Evolutionary conservation across 1,140 invertebrate genomes (phyloP).

Genomic region (Drosophila malerkotliana): DNA sequence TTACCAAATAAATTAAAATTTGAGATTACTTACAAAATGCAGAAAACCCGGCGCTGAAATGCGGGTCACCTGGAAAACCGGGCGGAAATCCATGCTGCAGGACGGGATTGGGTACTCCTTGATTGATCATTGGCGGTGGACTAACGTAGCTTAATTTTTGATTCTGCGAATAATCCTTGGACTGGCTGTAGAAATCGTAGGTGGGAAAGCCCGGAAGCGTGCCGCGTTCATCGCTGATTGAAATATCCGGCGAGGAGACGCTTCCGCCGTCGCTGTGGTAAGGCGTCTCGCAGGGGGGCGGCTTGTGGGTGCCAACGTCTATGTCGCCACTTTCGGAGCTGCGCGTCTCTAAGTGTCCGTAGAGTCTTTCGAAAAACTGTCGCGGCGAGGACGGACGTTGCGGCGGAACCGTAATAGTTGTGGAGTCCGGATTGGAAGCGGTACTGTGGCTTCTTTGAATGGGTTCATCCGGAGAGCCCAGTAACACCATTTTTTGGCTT

Average conservation of each 20-base stretch:
- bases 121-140: constrained; percentile 8
- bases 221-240: constrained; percentile 73
- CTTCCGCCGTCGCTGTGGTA: constrained; percentile 79
- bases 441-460: constrained; percentile 9
- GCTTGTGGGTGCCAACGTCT: constrained; percentile 57
- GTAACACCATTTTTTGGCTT: constrained; percentile 17
- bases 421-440: constrained; percentile 10
- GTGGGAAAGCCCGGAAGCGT: constrained; percentile 44
- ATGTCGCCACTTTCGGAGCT: constrained; percentile 66
- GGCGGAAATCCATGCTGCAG: constrained; percentile 52
- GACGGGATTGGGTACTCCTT: constrained; percentile 25
- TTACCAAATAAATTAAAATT: neutral
- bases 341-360: constrained; percentile 84
- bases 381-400: constrained; percentile 85
- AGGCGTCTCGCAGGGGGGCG: constrained; percentile 58
- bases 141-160: constrained; percentile 20
- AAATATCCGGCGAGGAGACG: constrained; percentile 75
- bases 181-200: constrained; percentile 51
- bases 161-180: constrained; percentile 40
- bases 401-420: constrained; percentile 21
- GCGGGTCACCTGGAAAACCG: constrained; percentile 63
- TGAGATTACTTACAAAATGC: constrained; percentile 73
- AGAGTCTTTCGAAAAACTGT: constrained; percentile 85
- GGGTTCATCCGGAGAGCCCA: constrained; percentile 6
- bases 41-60: constrained; percentile 76